These are phyloP conservation scores for Spinus olivaceus DNA, from an alignment of 2,797 vertebrate genomes.

Conservation along the genomic window DNA sequence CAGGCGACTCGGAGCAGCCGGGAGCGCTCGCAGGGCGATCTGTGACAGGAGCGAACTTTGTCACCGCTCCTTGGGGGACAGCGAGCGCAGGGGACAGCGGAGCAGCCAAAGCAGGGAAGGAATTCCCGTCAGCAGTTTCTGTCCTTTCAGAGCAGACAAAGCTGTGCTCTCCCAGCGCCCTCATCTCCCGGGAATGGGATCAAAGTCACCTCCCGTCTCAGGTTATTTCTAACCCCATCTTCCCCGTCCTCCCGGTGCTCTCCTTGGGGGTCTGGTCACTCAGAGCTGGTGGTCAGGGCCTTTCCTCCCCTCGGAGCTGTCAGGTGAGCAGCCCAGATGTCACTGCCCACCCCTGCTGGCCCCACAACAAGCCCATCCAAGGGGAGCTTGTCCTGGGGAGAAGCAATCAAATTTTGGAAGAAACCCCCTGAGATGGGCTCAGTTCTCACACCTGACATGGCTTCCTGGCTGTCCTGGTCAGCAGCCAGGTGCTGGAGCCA, in stretches of 20 bases:
- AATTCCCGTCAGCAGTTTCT: background rate
- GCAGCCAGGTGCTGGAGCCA: fast-evolving
- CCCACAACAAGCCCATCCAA: fast-evolving
- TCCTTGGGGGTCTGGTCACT: background rate
- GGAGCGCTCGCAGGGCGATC: background rate
- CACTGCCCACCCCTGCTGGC: background rate
- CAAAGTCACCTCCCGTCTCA: background rate
- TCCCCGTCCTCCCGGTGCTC: background rate
- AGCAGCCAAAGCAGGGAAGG: background rate
- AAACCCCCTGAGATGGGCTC: background rate
- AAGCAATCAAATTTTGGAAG: background rate
- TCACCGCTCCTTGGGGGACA: background rate
- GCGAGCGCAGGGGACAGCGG: fast-evolving
- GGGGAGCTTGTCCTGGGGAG: background rate
- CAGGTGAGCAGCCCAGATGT: background rate
- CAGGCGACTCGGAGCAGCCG: background rate
- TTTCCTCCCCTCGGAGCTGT: background rate
- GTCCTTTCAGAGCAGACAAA: background rate
- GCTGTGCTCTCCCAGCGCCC: background rate
- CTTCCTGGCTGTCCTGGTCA: background rate
- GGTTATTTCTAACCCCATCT: background rate
- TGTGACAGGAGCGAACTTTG: background rate
- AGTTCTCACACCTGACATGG: fast-evolving
- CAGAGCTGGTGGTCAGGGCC: background rate
- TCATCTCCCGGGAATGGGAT: background rate